phyloP scores from a whole-genome alignment of 2,113 vertebrate genomes.

The Pteruthius melanotis region DNA sequence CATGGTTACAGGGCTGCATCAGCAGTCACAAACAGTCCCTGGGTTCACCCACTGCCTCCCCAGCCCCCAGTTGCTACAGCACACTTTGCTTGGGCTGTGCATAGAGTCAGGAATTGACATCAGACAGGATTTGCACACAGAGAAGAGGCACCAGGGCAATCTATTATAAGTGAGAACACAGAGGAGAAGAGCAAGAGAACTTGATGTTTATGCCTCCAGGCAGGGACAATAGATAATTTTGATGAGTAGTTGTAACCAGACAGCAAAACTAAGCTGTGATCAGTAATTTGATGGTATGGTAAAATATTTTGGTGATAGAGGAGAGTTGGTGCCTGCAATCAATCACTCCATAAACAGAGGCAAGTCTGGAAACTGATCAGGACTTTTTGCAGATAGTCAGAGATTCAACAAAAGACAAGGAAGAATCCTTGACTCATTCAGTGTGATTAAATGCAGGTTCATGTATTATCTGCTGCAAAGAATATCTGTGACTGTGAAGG shows the following conservation, averaged over 20 bases:
- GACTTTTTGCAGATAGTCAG: neutral
- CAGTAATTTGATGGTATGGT: neutral
- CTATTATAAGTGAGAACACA: neutral
- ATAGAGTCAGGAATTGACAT: neutral
- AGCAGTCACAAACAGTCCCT: neutral
- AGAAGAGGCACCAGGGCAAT: neutral
- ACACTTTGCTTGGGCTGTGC: neutral
- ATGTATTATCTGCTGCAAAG: slow-evolving; percentile 22
- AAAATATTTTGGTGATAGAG: neutral
- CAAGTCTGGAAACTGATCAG: neutral
- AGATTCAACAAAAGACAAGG: slow-evolving; percentile 22
- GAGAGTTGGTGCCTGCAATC: slow-evolving; percentile 1
- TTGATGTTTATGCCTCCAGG: neutral
- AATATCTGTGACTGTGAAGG: slow-evolving; percentile 8
- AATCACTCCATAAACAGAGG: neutral
- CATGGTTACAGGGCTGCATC: fast-evolving
- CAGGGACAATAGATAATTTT: slow-evolving; percentile 4
- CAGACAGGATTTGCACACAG: neutral
- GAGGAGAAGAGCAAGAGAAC: neutral
- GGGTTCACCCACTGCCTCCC: neutral
- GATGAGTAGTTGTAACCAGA: neutral
- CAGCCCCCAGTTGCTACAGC: neutral
- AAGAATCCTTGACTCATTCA: neutral
- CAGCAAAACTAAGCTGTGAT: neutral
- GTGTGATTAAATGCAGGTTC: slow-evolving; percentile 26